Percentiles rank a stretch among this genome's conserved stretches.
Evolutionary conservation across 1,140 invertebrate genomes (phyloP).

Genomic region (Neocloeon triangulifer): DNA sequence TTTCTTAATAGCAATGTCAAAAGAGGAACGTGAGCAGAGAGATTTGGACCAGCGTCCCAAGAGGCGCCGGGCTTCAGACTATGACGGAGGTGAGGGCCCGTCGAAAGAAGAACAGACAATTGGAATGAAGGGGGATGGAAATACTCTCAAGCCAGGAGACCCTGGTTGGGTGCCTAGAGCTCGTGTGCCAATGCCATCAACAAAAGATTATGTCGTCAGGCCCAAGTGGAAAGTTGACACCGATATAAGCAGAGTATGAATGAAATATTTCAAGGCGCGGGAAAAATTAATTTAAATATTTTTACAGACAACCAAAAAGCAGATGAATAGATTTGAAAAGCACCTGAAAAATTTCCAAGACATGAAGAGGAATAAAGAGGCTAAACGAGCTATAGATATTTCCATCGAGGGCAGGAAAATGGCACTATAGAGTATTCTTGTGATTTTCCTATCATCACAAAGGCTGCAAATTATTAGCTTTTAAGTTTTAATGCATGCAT

Average conservation of each 20-base stretch:
- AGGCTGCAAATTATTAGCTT: no score
- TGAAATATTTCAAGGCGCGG: constrained; percentile 3
- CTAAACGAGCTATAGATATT: constrained; percentile 66
- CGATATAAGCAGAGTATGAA: constrained; percentile 53
- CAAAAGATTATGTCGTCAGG: constrained; percentile 87
- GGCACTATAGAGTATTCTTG: constrained; percentile 66
- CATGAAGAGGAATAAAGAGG: constrained; percentile 52
- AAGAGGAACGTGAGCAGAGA: constrained; percentile 70
- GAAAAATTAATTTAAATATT: constrained; percentile 7
- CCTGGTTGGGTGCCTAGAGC: constrained; percentile 87
- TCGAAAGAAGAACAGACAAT: constrained; percentile 28
- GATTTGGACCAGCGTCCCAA: constrained; percentile 75
- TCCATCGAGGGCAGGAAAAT: constrained; percentile 92
- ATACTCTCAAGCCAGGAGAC: constrained; percentile 57
- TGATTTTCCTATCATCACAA: no score
- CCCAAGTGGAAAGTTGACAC: constrained; percentile 77
- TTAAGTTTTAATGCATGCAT: no score
- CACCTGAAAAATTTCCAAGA: constrained; percentile 79
- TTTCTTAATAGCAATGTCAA: constrained; percentile 34
- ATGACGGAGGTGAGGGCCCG: constrained; percentile 16
- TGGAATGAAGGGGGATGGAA: constrained; percentile 29
- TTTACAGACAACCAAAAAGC: constrained; percentile 49
- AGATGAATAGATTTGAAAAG: constrained; percentile 68
- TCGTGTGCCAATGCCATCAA: constrained; percentile 82
- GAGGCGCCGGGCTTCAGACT: constrained; percentile 27